Base-by-base conservation (phyloP, 2,797 vertebrate genomes). In the Cirrhinus mrigala region DNA sequence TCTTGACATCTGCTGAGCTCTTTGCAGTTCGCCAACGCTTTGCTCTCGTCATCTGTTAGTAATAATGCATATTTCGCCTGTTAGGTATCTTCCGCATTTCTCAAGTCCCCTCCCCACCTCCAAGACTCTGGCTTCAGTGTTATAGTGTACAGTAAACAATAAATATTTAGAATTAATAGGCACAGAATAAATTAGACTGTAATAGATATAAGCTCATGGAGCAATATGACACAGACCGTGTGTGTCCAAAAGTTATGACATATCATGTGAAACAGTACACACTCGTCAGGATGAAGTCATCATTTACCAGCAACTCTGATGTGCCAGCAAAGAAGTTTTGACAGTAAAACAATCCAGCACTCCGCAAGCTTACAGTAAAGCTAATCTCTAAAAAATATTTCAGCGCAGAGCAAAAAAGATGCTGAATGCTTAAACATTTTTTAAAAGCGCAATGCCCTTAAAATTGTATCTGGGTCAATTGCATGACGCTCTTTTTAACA, bases 1-100 rank as follows among this genome's bases (percentile, higher is more conserved):
- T 68, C 85, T 87, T 87, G 83, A 90, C 89, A 90, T 90, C 90
- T 92, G 89, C 85, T 89, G 68, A 69, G 69, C 54, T 89, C 85
- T 81, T 71, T 85, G 50, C 74, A 58, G 81, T 74, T 77, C 20
- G 82, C 91, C 87, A 85, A 86, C 14, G 75, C 83, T 86, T 81
- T 37, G 16, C 75, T 87, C 83, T 89, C 83, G 37, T 92, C 90
- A 91, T 92, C 89, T 89, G 90, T 91, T 92, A 85, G 87, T 87
- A 90, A 91, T 90, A 89, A 88, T 71, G 79, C 85, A 80, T 78
- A 88, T 86, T 89, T 90, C 86, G 86, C 71, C 81, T 68, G 81
- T 89, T 85, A 84, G 85, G 88, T 82, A 90, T 88, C 85, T 60
- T 71, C 64, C 48, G 52, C 76, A 85, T 85, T 88, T 86, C 75